Percentiles rank a stretch among this genome's conserved stretches.
These are phyloP conservation scores for Corythaixoides concolor DNA, from an alignment of 2,113 vertebrate genomes.

Conservation along the genomic window DNA sequence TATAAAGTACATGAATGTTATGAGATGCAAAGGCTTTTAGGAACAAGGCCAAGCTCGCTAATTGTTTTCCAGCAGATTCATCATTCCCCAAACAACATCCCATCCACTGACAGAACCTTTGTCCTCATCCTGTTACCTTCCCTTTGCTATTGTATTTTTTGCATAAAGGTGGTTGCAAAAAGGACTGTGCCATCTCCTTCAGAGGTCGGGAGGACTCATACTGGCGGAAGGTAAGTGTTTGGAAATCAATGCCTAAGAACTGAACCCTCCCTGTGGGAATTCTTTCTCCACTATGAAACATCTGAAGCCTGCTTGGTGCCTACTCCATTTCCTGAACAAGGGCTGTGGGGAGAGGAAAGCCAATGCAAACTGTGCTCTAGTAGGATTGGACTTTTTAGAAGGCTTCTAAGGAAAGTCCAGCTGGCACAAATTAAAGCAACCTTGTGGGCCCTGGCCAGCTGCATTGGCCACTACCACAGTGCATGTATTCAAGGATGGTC, in stretches of 20 bases:
- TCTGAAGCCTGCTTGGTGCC: not conserved
- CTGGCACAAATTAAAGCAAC: not conserved
- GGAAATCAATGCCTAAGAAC: not conserved
- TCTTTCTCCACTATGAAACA: not conserved
- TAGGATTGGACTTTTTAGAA: not conserved
- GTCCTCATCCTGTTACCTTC: not conserved
- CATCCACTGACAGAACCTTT: not conserved
- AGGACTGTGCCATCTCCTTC: not conserved
- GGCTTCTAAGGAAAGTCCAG: not conserved
- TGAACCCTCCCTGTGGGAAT: not conserved
- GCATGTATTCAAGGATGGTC: not conserved
- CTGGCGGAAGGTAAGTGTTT: not conserved
- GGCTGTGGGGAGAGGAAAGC: not conserved
- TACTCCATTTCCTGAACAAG: not conserved
- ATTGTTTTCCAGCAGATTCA: not conserved
- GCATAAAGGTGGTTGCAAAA: not conserved
- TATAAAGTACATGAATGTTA: not conserved
- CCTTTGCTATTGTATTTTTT: not conserved
- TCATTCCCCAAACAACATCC: not conserved
- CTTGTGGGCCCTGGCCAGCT: not conserved
- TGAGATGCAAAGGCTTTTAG: not conserved
- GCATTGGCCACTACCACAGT: not conserved
- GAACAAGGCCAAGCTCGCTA: not conserved
- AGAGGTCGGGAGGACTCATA: not conserved
- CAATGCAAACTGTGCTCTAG: not conserved